A percentile compares a stretch with the other conserved stretches of the same genome.
Evolutionary conservation across 2,888 invertebrate species (phyloP).

Genomic region (Epirrita christyi): DNA sequence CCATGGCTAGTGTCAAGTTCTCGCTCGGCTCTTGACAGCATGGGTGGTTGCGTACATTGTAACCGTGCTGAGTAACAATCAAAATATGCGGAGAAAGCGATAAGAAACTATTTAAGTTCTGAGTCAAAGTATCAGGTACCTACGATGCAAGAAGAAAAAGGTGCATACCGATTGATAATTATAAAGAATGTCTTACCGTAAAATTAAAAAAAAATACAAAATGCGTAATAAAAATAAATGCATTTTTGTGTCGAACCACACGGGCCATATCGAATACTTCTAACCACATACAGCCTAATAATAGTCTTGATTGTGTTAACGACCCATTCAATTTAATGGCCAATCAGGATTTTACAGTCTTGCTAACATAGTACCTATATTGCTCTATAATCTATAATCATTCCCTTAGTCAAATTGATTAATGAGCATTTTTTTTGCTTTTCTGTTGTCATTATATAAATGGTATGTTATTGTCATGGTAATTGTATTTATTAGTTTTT

Average conservation of each 20-base stretch:
- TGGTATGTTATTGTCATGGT: too few relatives aligned
- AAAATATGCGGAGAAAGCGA: too few relatives aligned
- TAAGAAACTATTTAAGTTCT: too few relatives aligned
- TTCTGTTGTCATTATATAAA: too few relatives aligned
- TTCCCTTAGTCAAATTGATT: too few relatives aligned
- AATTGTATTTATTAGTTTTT: too few relatives aligned
- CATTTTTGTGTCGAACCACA: constrained; percentile 22
- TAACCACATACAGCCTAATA: constrained; percentile 13
- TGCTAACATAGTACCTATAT: too few relatives aligned
- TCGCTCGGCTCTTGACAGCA: constrained; percentile 67
- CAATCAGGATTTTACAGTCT: constrained; percentile 4
- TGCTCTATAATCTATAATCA: too few relatives aligned
- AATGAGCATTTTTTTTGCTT: too few relatives aligned
- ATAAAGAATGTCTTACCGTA: constrained; percentile 50
- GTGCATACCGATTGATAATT: neutral
- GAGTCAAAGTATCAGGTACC: neutral
- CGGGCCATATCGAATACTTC: constrained; percentile 44
- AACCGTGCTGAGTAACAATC: neutral
- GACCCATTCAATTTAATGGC: constrained; percentile 23
- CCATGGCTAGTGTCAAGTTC: constrained; percentile 72
- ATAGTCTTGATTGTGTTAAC: constrained; percentile 21
- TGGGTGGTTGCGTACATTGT: constrained; percentile 69
- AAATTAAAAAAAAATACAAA: constrained; percentile 44
- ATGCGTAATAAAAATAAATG: constrained; percentile 23
- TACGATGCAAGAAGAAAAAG: too few relatives aligned